Percentiles rank a stretch among this genome's conserved stretches.
Evolutionary conservation across 1,140 invertebrate species (phyloP).

Genomic region (Solenopsis fugax): DNA sequence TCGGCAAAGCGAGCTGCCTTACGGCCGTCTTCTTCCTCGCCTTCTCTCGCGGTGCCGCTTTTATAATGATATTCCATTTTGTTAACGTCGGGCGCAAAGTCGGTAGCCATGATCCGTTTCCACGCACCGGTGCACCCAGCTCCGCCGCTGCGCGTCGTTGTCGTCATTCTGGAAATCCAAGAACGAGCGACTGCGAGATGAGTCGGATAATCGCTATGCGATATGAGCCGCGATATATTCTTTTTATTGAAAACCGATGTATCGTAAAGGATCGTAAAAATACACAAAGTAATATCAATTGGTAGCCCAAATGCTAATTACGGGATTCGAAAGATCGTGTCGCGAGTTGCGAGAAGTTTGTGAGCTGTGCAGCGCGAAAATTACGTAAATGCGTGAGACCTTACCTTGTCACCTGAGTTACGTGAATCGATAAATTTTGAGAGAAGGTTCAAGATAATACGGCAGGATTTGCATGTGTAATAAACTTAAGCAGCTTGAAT

Average conservation of each 20-base stretch:
- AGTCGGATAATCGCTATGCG: slow-evolving; percentile 57
- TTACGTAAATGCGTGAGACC: slow-evolving; percentile 18
- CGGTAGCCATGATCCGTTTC: slow-evolving; percentile 85
- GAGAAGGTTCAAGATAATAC: slow-evolving; percentile 40
- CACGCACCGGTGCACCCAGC: slow-evolving; percentile 81
- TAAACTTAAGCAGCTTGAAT: slow-evolving; percentile 22
- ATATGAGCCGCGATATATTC: not conserved
- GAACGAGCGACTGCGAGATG: slow-evolving; percentile 58
- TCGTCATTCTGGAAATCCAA: slow-evolving; percentile 69
- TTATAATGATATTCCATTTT: slow-evolving; percentile 80
- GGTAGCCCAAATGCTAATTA: not conserved
- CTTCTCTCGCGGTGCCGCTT: slow-evolving; percentile 61
- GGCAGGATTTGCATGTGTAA: slow-evolving; percentile 37
- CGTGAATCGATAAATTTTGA: slow-evolving; percentile 30
- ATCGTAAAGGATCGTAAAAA: not conserved
- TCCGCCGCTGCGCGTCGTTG: slow-evolving; percentile 37
- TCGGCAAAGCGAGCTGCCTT: slow-evolving; percentile 47
- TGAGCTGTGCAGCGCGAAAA: not conserved
- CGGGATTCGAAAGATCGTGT: not conserved
- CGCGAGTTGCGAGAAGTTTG: not conserved
- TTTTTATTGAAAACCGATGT: not conserved
- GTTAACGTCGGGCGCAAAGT: slow-evolving; percentile 77
- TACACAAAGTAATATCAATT: not conserved
- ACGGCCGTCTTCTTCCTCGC: slow-evolving; percentile 36
- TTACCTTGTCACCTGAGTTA: slow-evolving; percentile 25